Base-by-base conservation (phyloP, 2,797 vertebrate genomes). In the Macroramphosus scolopax region DNA sequence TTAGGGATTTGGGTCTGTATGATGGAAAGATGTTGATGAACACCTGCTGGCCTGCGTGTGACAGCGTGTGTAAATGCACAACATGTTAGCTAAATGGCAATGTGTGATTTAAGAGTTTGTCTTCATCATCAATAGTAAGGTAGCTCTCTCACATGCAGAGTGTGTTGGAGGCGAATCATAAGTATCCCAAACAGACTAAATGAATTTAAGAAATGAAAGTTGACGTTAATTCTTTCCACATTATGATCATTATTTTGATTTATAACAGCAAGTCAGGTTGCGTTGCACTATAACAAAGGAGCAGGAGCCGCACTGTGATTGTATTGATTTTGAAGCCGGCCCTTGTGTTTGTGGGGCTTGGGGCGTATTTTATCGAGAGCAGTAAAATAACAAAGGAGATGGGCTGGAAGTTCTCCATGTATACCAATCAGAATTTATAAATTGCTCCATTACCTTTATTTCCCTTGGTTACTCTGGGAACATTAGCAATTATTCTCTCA, bases 401-500 rank as follows among this genome's bases (percentile, higher is more conserved):
- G 87, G 85, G 83, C 84, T 90, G 89, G 89, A 90, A 85, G 83
- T 89, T 89, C 87, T 89, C 87, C 83, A 82, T 89, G 89, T 89
- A 89, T 88, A 87, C 84, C 90, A 89, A 90, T 92, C 90, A 89
- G 87, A 88, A 90, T 91, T 89, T 92, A 91, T 90, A 91, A 91
- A 92, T 89, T 90, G 89, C 88, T 91, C 88, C 87, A 91, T 92
- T 92, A 91, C 88, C 87, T 89, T 84, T 85, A 89, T 91, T 91
- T 89, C 88, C 88, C 88, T 87, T 91, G 87, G 90, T 90, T 89
- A 89, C 89, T 88, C 88, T 82, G 75, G 63, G 83, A 90, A 90
- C 90, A 91, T 91, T 91, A 92, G 89, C 89, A 91, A 91, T 91
- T 91, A 92, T 90, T 91, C 89, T 91, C 90, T 88, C 78, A 63